Evolutionary conservation across 2,797 vertebrate species (phyloP).

Genomic region (Selene dorsalis): DNA sequence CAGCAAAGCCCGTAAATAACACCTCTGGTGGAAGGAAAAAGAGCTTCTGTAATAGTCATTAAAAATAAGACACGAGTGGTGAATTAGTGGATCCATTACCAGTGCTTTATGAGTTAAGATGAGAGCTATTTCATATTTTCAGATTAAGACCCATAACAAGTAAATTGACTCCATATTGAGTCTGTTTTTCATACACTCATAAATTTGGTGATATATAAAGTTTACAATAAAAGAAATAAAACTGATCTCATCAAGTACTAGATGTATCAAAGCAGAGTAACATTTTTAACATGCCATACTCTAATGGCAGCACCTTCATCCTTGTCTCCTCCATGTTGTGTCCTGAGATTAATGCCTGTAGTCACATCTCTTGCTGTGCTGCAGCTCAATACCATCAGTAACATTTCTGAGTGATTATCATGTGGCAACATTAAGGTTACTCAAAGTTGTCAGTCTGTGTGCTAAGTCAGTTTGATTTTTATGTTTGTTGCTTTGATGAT

Average conservation of each 20-base stretch:
- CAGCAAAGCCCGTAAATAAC: conserved; percentile 34
- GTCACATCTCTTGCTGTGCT: background rate
- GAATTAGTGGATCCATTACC: conserved; percentile 33
- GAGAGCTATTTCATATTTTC: conserved; percentile 32
- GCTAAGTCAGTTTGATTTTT: conserved; percentile 12
- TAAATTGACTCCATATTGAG: conserved; percentile 12
- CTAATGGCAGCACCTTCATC: background rate
- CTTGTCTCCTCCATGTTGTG: background rate
- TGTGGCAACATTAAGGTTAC: background rate
- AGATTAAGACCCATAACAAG: conserved; percentile 15
- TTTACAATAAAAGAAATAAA: background rate
- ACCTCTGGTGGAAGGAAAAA: conserved; percentile 3
- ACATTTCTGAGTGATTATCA: background rate
- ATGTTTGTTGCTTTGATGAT: conserved; percentile 10
- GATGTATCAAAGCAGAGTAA: background rate
- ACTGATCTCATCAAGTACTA: background rate
- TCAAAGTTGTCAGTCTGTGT: background rate
- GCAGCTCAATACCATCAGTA: background rate
- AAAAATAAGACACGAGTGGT: conserved; percentile 5
- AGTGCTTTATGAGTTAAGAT: conserved; percentile 26
- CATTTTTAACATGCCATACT: background rate
- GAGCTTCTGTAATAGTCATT: conserved; percentile 20
- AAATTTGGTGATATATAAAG: conserved; percentile 3
- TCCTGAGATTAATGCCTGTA: background rate
- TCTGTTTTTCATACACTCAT: conserved; percentile 12